Evolutionary conservation across 2,888 invertebrate genomes (phyloP), one percentile per base, ranked within the genome.

Genomic region (Steromphala cineraria): DNA sequence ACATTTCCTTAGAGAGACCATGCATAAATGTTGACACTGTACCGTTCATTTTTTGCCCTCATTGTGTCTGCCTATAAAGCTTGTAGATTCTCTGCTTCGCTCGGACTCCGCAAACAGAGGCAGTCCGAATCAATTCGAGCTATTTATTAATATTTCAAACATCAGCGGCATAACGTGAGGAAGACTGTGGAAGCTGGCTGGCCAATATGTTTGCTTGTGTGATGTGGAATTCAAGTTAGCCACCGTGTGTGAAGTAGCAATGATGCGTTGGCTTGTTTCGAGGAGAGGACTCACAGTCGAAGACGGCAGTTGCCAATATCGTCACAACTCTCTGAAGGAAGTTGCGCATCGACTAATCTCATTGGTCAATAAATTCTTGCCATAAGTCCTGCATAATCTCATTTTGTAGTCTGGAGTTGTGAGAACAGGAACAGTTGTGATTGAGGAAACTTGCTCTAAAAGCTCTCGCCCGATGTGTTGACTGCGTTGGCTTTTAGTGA

Each of bases 361-460:
- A 56, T 80, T 80, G 75, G 80, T 80, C 80, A 80, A 80, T 80
- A 80, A 75, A 28, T 79, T 80, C 62, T 31, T 75, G 53, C 75
- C 75, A 40, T 21, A 62, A 75, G 75, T 80, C 75, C 55, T 75
- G 19, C 56, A 75, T 80, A 80, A 80, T 80, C 80, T 75, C 80
- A 75, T 80, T 80, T 55, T 55, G 75, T 40, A 46, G 55, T 53
- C 56, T 55, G 55, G 55, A 40, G 53, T 71, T 79, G 79, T 79
- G 79, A 79, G 79, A 79, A 79, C 74, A 13, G 62, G 55, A 55
- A 75, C 80, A 80, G 75, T 75, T 80, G 80, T 53, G 75, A 46
- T 46, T 53, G 53, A 56, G 31, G 62, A 75, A 75, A 36, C 53
- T 52, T 55, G 46, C 75, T 53, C 79, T 24, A 55, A 53, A 76